A percentile compares a stretch with the other conserved stretches of the same genome.
phyloP scores from a whole-genome alignment of 2,113 vertebrate genomes.

The Naja naja region DNA sequence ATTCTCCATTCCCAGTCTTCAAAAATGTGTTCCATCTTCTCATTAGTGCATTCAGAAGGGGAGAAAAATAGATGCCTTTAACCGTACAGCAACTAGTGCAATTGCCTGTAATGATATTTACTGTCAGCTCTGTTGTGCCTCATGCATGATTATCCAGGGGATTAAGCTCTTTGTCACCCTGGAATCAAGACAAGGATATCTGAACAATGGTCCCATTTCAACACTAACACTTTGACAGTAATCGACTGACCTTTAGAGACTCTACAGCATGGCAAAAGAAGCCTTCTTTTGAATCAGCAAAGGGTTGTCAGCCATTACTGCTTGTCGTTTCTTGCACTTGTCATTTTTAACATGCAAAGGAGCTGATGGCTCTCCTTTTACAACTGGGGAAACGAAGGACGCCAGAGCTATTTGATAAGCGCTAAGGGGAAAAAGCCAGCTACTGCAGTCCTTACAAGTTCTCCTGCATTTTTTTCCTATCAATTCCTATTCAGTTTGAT shows the following conservation, averaged over 20 bases:
- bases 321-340: not conserved
- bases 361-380: not conserved
- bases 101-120: not conserved
- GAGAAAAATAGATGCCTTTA: not conserved
- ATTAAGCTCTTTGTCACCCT: conserved; percentile 12
- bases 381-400: not conserved
- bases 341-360: not conserved
- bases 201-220: not conserved
- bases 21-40: not conserved
- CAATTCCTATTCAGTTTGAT: not conserved
- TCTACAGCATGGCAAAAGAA: not conserved
- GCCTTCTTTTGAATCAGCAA: not conserved
- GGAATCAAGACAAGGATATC: conserved; percentile 5
- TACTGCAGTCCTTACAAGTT: not conserved
- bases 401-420: not conserved
- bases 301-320: not conserved
- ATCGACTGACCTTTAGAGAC: not conserved
- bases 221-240: not conserved
- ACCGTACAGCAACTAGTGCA: not conserved
- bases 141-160: not conserved
- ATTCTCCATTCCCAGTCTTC: not conserved
- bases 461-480: not conserved
- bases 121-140: not conserved
- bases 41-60: not conserved
- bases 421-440: not conserved